Evolutionary conservation across 2,113 vertebrate species (phyloP), one percentile per base, ranked within the genome.

Genomic region (Opisthocomus hoazin): DNA sequence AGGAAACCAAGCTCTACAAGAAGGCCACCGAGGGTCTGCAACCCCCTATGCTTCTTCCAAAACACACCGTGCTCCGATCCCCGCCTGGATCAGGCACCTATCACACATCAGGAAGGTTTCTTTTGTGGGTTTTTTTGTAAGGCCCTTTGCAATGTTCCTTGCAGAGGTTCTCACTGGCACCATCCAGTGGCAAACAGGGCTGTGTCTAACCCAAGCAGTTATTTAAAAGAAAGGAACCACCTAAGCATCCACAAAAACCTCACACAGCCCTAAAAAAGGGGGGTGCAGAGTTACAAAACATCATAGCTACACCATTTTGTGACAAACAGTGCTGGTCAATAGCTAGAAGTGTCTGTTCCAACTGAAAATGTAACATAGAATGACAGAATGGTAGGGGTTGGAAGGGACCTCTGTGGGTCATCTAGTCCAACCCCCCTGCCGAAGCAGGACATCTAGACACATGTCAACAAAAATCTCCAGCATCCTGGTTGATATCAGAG

Each of bases 101-200:
- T 19, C 56, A 82, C 36, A 27, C 13, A 48, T 2, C 30, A 70
- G 41, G 32, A 83, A 61, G 50, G 22, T 29, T 82, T 71, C 23
- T 84, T 16, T 57, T 4, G 45, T 32, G 9, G 2, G 30, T 30
- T 66, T 46, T 58, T 71, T 37, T 17, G 2, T 8, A 21, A 73
- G 37, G 29, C 48, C 26, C 54, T 56, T 56, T 39, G 27, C 71
- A 29, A 15, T 78, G 80, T 58, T 74, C 48, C 69, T 71, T 54
- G 80, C 39, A 56, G 83, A 81, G 24, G 24, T n/a, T 93, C 93
- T 93, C 86, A 4, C 86, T 94, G 89, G 95, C 88, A 90, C 96
- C 95, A 95, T 56, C 86, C 92, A 92, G 95, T 39, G 90, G 95
- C 83, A 87, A 81, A 50, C 1, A 30, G n/a, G 14, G n/a, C 60